phyloP scores from a whole-genome alignment of 2,797 vertebrate genomes.

The Tragopan temminckii region DNA sequence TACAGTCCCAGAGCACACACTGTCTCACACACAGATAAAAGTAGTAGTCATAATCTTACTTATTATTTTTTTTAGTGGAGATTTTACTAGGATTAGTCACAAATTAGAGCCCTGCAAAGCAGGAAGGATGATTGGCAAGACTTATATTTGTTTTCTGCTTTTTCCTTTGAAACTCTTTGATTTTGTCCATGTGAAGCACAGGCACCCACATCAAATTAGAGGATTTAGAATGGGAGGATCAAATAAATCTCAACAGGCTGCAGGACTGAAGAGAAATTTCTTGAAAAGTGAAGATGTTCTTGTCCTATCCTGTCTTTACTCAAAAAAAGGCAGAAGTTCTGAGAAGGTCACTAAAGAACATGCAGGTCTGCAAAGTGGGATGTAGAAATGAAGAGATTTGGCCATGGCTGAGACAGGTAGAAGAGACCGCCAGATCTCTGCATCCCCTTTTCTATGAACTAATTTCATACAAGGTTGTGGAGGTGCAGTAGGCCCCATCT shows the following conservation, averaged over 20 bases:
- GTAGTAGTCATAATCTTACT: fast-evolving
- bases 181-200: neutral
- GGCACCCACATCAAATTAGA: neutral
- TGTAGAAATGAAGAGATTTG: neutral
- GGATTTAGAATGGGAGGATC: neutral
- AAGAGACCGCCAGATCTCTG: neutral
- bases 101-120: neutral
- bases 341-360: neutral
- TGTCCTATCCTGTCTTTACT: neutral
- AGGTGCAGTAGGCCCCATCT: neutral
- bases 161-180: slow-evolving; percentile 27
- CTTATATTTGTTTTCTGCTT: neutral
- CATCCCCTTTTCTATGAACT: neutral
- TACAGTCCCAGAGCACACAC: neutral
- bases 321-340: neutral
- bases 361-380: neutral
- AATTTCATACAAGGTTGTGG: neutral
- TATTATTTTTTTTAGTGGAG: neutral
- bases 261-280: neutral
- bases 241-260: neutral
- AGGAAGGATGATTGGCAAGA: neutral
- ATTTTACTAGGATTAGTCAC: neutral
- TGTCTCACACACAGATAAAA: neutral
- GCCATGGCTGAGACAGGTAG: neutral
- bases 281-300: neutral